Evolutionary conservation across 2,797 vertebrate genomes (phyloP).

Genomic region (Myotis pilosus): DNA sequence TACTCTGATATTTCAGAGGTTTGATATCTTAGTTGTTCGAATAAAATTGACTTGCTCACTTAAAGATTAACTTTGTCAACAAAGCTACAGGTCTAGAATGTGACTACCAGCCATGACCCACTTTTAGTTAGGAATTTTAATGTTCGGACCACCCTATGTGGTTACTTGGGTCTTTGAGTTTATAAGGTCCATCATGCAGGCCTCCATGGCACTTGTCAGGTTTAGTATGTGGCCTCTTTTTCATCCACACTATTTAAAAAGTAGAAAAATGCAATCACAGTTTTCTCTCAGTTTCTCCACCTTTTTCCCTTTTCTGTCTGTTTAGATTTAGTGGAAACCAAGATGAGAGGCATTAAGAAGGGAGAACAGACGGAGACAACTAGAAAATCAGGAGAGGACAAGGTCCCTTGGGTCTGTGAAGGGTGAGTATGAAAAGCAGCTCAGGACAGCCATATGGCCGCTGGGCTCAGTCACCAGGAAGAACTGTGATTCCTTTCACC

Average conservation of each 20-base stretch:
- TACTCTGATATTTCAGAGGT: neutral
- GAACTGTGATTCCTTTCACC: neutral
- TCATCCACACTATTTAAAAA: neutral
- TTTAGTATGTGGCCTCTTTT: neutral
- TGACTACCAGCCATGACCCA: neutral
- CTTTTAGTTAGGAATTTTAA: neutral
- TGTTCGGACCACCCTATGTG: neutral
- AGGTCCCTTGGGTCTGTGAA: neutral
- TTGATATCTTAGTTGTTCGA: neutral
- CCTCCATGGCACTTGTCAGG: neutral
- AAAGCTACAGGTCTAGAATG: neutral
- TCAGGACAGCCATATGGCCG: neutral
- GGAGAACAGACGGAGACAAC: neutral
- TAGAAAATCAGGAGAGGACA: neutral
- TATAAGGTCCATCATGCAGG: neutral
- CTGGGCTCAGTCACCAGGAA: neutral
- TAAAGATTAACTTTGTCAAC: neutral
- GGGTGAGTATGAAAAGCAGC: neutral
- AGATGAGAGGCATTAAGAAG: neutral
- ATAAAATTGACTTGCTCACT: neutral
- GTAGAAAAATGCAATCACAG: neutral
- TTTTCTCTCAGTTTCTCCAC: neutral
- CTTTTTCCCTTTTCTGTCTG: neutral
- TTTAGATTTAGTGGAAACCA: neutral
- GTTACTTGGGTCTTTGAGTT: neutral